Evolutionary conservation across 2,797 vertebrate species (phyloP), one percentile per base, ranked within the genome.

Genomic region (Sciurus vulgaris): DNA sequence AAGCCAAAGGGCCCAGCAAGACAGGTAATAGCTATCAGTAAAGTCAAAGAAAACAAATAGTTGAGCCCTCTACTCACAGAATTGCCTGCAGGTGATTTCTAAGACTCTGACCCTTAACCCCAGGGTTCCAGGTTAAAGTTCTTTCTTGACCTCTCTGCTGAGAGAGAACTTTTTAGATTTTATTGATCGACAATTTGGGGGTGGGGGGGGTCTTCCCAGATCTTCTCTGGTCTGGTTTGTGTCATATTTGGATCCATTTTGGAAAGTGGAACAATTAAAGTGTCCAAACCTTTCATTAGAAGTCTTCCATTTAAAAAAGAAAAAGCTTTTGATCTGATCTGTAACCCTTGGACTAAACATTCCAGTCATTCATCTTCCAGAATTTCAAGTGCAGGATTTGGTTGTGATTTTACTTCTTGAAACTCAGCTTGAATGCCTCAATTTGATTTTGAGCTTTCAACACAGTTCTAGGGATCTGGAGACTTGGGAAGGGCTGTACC

Each of bases 401-500:
- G 76, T 49, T 95, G 54, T 63, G 90, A 88, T 89, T 96, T 85
- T 87, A 86, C 74, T 69, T 97, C 54, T 85, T 33, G 44, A 95
- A 70, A 91, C 78, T 61, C 51, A 91, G 77, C 24, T 94, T 96
- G 87, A 94, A 94, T 20, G 78, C 51, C 38, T 95, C 89, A 22
- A 92, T 84, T 95, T 86, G 93, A 95, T 93, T 95, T 87, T 96
- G 67, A 89, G 82, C 89, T 96, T 96, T 95, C 94, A 93, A 87
- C 81, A 94, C 89, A 83, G 85, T 93, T 96, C 87, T 65, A 69
- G 65, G 54, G 78, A 94, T 93, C 89, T 94, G 70, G 81, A 88
- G 89, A 92, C 97, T 86, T 94, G 70, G 83, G 82, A 56, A 94
- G 72, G 78, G 70, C 78, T 92, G 22, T 93, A 97, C 95, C 96